Base-by-base conservation (phyloP, 2,888 invertebrate species). In the Caenorhabditis afra region DNA sequence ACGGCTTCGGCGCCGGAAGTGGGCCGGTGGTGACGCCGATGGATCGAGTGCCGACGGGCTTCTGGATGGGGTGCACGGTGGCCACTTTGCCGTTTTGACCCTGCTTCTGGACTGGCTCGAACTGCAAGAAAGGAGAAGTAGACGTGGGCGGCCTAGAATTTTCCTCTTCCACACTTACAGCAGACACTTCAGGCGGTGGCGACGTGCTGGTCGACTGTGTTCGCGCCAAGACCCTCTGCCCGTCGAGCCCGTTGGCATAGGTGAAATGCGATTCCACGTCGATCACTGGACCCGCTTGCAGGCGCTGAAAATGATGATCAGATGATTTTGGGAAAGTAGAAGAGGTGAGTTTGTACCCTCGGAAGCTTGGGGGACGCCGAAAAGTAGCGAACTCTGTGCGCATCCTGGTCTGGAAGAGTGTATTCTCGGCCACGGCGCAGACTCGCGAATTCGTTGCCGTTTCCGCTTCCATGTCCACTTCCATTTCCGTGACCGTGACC, bases 1-100 rank as follows among this genome's bases (percentile, higher is more conserved):
- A 86, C 0, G 86, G 86, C 52, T 86, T 85, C 29, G 74, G 70
- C 0, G 85, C 83, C 11, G 86, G 84, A 3, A 85, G 68, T 18
- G 86, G 86, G 14, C 86, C 86, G 0, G 86, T 86, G 5, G 81
- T 64, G 0, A 82, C 81, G 0, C 68, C 83, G 4, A 82, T 50
- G 0, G 78, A 74, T 45, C 78, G 14, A 1, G 71, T 77, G 18
- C 65, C 66, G 0, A 62, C 50, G 41, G 78, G 78, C 45, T 65
- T 79, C 29, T 59, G 49, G 8, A 62, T 53, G 7, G 41, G 35
- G 14, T 22, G 12, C 10, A 20, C 47, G 10, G 18, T 47, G 47
- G 18, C 35, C 4, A 29, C 7, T 7, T 29, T 29, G 29, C 29
- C 29, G 29, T 29, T 29, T 29, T 29, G 47, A 47, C 47, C 59